phyloP scores from a whole-genome alignment of 2,113 vertebrate genomes.

The Oncorhynchus mykiss region DNA sequence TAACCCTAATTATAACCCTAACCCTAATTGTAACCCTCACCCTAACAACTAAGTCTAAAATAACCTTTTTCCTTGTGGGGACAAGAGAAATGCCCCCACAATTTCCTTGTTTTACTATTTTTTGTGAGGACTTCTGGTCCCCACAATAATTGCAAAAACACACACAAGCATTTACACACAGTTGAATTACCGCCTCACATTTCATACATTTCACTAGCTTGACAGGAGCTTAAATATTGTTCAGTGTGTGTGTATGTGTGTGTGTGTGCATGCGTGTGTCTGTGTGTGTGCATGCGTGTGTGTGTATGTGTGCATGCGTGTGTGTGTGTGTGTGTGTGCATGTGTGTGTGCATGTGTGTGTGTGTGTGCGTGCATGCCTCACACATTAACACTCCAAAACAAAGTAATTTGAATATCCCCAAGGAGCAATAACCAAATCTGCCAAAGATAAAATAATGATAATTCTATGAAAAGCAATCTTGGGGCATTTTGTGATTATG shows the following conservation, averaged over 20 bases:
- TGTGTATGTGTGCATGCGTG: too few species aligned
- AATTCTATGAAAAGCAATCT: conserved; percentile 77
- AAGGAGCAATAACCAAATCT: conserved; percentile 78
- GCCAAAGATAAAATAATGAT: conserved; percentile 74
- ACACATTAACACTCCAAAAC: too few species aligned
- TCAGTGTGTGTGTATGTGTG: neutral
- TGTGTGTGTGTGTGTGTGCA: neutral
- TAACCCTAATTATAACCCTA: too few species aligned
- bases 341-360: neutral
- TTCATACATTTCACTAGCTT: neutral
- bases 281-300: neutral
- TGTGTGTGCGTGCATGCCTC: neutral
- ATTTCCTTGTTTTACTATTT: too few species aligned
- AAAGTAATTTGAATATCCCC: conserved; percentile 68
- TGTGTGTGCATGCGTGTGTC: too few species aligned
- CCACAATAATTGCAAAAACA: neutral
- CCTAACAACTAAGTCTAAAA: too few species aligned
- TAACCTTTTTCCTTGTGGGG: too few species aligned
- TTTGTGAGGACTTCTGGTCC: too few species aligned
- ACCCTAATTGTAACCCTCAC: too few species aligned
- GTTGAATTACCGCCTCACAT: neutral
- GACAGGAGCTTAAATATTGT: neutral
- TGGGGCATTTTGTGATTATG: conserved; percentile 74
- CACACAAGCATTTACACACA: conserved; percentile 30
- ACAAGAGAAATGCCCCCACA: too few species aligned